phyloP scores from a whole-genome alignment of 1,140 invertebrate genomes.

The Trialeurodes vaporariorum region DNA sequence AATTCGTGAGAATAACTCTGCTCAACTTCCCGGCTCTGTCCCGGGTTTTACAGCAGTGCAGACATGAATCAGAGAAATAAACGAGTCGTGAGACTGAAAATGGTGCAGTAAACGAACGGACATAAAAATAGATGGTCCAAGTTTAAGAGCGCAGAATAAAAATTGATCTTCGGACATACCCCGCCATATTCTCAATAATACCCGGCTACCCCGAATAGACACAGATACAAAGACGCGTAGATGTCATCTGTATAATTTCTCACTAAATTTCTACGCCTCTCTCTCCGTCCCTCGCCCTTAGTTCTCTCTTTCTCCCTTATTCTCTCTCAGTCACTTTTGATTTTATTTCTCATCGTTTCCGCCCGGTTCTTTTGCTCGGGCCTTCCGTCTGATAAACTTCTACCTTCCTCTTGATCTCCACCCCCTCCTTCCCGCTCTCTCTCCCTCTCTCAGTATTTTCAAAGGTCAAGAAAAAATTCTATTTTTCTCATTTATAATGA shows the following conservation, averaged over 20 bases:
- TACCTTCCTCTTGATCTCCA: too few species aligned
- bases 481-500: background rate
- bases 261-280: background rate
- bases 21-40: too few species aligned
- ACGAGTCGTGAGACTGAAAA: background rate
- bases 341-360: background rate
- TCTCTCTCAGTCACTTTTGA: background rate
- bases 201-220: too few species aligned
- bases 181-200: background rate
- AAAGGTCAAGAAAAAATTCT: background rate
- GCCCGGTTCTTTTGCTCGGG: too few species aligned
- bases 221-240: background rate
- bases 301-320: background rate
- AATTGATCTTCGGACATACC: background rate
- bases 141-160: background rate
- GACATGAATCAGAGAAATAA: background rate
- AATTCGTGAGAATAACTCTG: too few species aligned
- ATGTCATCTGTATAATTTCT: background rate
- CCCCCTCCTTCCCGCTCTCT: too few species aligned
- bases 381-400: too few species aligned
- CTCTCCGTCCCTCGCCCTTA: too few species aligned
- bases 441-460: too few species aligned
- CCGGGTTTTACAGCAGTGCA: too few species aligned
- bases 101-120: background rate
- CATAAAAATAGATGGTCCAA: background rate